A percentile compares a stretch with the other conserved stretches of the same genome.
phyloP scores from a whole-genome alignment of 37 sponge, comb jelly and placozoan genomes.

The Dysidea cf. avara region DNA sequence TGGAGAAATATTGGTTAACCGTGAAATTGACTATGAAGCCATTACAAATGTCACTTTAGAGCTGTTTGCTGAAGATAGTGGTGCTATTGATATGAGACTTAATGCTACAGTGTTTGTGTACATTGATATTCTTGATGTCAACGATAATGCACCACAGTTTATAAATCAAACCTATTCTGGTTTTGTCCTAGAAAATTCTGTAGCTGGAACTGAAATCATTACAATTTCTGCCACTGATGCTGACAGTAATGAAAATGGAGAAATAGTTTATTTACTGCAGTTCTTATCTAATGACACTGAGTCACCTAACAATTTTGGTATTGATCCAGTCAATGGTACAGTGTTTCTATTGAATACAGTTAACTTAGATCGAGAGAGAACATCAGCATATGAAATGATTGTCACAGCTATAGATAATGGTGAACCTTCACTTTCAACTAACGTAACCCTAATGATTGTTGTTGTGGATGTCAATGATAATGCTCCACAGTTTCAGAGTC shows the following conservation, averaged over 20 bases:
- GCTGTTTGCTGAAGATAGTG: constrained; percentile 56
- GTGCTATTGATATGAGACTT: constrained; percentile 13
- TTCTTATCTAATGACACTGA: neutral
- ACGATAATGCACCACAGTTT: constrained; percentile 47
- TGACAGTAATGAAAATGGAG: constrained; percentile 61
- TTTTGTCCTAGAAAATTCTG: constrained; percentile 29
- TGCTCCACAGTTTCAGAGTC: constrained; percentile 37
- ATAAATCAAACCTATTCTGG: constrained; percentile 11
- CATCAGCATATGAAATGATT: constrained; percentile 13
- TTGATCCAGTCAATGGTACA: constrained; percentile 44
- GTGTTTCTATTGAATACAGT: constrained; percentile 13
- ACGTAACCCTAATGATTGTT: constrained; percentile 26
- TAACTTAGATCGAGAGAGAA: constrained; percentile 43
- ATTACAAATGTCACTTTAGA: constrained; percentile 16
- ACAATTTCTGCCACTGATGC: constrained; percentile 54
- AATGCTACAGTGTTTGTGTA: constrained; percentile 32
- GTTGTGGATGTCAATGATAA: constrained; percentile 77
- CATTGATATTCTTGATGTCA: constrained; percentile 13
- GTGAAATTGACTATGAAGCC: constrained; percentile 46
- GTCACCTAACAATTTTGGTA: constrained; percentile 16
- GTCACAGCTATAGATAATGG: constrained; percentile 59
- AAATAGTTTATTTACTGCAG: constrained; percentile 40
- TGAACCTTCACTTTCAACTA: constrained; percentile 25
- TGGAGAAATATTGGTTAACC: constrained; percentile 43
- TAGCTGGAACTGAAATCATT: constrained; percentile 23